phyloP scores from a whole-genome alignment of 2,797 vertebrate species.

The Neosilurus hyrtlii region DNA sequence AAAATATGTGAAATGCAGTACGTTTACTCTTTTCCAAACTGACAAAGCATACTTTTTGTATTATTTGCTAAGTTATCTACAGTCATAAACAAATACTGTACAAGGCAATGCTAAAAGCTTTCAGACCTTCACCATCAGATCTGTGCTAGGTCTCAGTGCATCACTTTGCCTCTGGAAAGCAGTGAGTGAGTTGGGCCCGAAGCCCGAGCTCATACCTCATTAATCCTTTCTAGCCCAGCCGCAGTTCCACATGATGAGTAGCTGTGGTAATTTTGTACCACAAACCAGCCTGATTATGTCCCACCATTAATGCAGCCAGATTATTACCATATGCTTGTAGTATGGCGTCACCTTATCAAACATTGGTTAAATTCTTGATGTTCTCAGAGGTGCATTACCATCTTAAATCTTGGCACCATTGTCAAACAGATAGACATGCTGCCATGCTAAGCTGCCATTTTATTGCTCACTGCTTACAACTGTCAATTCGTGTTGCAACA shows the following conservation, averaged over 20 bases:
- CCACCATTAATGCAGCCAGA: slow-evolving; percentile 65
- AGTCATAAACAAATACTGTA: neutral
- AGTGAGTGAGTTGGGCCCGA: slow-evolving; percentile 36
- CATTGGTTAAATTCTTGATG: neutral
- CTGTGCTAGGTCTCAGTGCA: slow-evolving; percentile 7
- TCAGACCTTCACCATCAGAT: neutral
- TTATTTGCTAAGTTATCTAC: neutral
- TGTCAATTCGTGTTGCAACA: neutral
- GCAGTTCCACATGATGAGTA: slow-evolving; percentile 59
- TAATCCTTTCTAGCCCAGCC: slow-evolving; percentile 63
- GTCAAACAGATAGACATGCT: slow-evolving; percentile 5
- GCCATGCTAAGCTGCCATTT: neutral
- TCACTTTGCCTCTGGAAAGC: slow-evolving; percentile 23
- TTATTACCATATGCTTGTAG: slow-evolving; percentile 57
- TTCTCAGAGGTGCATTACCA: neutral
- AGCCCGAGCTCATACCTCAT: slow-evolving; percentile 66
- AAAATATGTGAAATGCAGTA: neutral
- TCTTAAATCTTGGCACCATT: neutral
- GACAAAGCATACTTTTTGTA: neutral
- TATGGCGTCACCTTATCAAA: slow-evolving; percentile 57
- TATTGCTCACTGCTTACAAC: neutral
- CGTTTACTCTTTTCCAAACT: neutral
- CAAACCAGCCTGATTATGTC: slow-evolving; percentile 55
- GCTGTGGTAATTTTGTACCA: slow-evolving; percentile 62
- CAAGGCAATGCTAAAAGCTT: neutral